Conservation (phyloP, 2,113 vertebrate genomes). For the Pteropus alecto region DNA sequence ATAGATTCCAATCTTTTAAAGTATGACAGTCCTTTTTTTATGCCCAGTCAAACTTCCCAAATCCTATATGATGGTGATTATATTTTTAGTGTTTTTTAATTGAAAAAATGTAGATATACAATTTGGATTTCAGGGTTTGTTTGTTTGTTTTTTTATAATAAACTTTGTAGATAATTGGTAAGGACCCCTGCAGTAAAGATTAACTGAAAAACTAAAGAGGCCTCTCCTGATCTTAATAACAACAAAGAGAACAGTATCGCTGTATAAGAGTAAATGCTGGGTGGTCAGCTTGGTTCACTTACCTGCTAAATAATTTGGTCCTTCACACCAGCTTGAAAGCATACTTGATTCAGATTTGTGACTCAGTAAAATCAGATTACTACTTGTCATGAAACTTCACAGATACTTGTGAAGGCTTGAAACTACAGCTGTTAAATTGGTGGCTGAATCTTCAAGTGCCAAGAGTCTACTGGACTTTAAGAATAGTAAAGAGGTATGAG, state of each 20-base stretch:
- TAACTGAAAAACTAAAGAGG: background rate
- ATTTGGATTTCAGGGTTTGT: background rate
- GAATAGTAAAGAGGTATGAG: background rate
- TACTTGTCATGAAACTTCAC: background rate
- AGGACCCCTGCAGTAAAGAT: background rate
- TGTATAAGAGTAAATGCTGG: background rate
- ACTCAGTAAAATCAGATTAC: background rate
- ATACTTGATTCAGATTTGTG: background rate
- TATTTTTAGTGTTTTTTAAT: slow-evolving; percentile 26
- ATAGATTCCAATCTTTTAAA: background rate
- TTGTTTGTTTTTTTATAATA: background rate
- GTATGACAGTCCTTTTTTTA: background rate
- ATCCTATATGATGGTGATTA: background rate
- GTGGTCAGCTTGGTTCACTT: background rate
- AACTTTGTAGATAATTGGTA: background rate
- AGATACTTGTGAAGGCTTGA: background rate
- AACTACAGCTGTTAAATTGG: background rate
- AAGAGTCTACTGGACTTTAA: background rate
- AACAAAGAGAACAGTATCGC: background rate
- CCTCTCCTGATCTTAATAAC: background rate
- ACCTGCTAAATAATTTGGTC: background rate
- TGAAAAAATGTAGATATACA: background rate
- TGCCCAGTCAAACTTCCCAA: background rate
- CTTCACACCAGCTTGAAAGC: background rate
- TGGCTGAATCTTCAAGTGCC: background rate